Evolutionary conservation across 2,888 invertebrate genomes (phyloP), one percentile per base, ranked within the genome.

Genomic region (Anthophora plumipes): DNA sequence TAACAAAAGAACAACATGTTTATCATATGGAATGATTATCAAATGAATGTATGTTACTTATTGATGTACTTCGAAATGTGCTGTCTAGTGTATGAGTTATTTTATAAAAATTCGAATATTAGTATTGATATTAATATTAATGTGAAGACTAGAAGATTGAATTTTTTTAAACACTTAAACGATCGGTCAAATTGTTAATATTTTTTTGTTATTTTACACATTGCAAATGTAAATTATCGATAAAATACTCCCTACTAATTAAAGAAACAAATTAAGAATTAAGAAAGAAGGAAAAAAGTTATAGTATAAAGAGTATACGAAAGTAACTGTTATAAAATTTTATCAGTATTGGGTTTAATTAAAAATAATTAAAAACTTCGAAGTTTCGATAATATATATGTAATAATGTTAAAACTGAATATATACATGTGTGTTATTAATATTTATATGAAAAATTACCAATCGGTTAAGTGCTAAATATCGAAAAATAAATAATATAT

Each of bases 61-160:
- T 69, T 41, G 39, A 54, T 25, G 52, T 37, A 69, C 8, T 14
- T 17, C 22, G 55, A 77, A 63, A 41, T 69, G 20, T 69, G 77
- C 69, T 52, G 77, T 70, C 69, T 77, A 78, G 78, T 78, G 78
- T 66, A 64, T 69, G 46, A 57, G 54, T 20, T 59, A 64, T 25
- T 78, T 57, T 43, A 59, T 31, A 41, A 14, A 12, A 66, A 54
- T 79, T 66, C 69, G 48, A 69, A 22, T 20, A 39, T 69, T 46
- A 63, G 48, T 43, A 55, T 48, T 64, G 64, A 52, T 68, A 68
- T 50, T 76, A 77, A 77, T 75, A 78, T 78, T 78, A 60, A 78
- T 52, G 20, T n/a, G 20, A 60, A 78, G 78, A 78, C 78, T 78
- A 78, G 78, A 78, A 64, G 77, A 52, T 57, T 63, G 52, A 77